These are phyloP conservation scores for Phengaris alcon DNA, from an alignment of 2,888 invertebrate genomes.

Conservation along the genomic window DNA sequence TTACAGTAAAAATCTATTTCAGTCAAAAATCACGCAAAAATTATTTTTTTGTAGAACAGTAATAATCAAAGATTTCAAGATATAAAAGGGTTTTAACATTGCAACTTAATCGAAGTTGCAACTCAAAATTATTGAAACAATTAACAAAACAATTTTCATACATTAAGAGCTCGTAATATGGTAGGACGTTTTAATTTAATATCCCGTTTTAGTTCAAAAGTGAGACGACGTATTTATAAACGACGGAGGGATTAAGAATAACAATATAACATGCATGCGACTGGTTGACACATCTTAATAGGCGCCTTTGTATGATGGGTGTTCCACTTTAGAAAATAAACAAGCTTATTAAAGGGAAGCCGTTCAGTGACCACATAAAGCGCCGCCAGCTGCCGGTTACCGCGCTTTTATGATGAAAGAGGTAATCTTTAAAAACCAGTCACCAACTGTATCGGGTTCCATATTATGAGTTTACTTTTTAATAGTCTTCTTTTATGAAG, in stretches of 20 bases:
- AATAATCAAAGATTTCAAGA: background rate
- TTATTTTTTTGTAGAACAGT: background rate
- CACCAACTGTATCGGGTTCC: conserved; percentile 73
- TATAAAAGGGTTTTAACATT: background rate
- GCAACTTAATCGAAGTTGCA: background rate
- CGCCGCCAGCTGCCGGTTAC: conserved; percentile 68
- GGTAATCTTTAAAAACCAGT: conserved; percentile 58
- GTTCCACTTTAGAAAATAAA: conserved; percentile 73
- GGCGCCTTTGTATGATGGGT: conserved; percentile 61
- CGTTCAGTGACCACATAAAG: conserved; percentile 73
- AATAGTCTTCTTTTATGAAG: conserved; percentile 70
- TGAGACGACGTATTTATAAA: conserved; percentile 34
- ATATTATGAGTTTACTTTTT: conserved; percentile 78
- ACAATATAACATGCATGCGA: conserved; percentile 38
- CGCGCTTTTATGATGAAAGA: conserved; percentile 74
- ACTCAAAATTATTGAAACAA: conserved; percentile 5
- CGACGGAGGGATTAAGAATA: conserved; percentile 37
- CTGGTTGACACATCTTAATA: conserved; percentile 54
- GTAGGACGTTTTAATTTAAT: conserved; percentile 5
- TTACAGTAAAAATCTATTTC: too few relatives aligned
- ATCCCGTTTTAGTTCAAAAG: conserved; percentile 26
- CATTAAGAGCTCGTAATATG: conserved; percentile 2
- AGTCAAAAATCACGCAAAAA: too few relatives aligned
- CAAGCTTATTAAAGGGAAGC: conserved; percentile 74
- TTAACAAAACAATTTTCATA: conserved; percentile 18